Percentiles rank a stretch among this genome's conserved stretches.
phyloP scores from a whole-genome alignment of 2,113 vertebrate genomes.

The Lampris incognitus region DNA sequence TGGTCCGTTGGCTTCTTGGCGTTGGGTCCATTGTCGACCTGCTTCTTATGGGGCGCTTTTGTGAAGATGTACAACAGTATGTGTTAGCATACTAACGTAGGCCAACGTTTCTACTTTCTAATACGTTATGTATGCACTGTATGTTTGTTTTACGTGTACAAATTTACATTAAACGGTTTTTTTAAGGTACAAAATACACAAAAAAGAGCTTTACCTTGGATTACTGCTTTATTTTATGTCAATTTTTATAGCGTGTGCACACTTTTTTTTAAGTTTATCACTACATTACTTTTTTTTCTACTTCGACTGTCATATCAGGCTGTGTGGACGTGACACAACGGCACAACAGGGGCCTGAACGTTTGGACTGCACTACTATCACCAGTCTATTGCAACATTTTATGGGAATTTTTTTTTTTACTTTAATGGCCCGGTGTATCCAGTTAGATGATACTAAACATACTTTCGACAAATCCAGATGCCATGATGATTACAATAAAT shows the following conservation, averaged over 20 bases:
- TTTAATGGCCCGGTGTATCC: background rate
- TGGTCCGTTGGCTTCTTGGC: constrained; percentile 58
- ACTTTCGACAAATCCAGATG: no score
- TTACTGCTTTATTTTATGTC: constrained; percentile 41
- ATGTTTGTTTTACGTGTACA: constrained; percentile 81
- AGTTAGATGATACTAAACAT: background rate
- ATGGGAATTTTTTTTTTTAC: background rate
- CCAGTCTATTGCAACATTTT: background rate
- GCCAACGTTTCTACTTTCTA: constrained; percentile 79
- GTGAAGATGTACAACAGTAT: constrained; percentile 55
- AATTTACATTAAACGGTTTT: constrained; percentile 80
- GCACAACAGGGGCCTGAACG: background rate
- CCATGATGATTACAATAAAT: no score
- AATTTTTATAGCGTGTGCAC: constrained; percentile 24
- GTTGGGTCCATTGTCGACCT: constrained; percentile 61
- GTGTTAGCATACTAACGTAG: constrained; percentile 74
- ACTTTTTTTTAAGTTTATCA: constrained; percentile 24
- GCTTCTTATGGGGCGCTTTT: constrained; percentile 62
- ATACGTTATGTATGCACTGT: constrained; percentile 77
- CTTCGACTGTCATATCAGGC: background rate
- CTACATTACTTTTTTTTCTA: background rate
- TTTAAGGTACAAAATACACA: constrained; percentile 68
- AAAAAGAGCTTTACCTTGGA: constrained; percentile 29
- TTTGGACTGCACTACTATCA: background rate
- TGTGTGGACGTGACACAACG: background rate